Conservation (phyloP, 2,888 invertebrate species). For the Lutraria lutraria region DNA sequence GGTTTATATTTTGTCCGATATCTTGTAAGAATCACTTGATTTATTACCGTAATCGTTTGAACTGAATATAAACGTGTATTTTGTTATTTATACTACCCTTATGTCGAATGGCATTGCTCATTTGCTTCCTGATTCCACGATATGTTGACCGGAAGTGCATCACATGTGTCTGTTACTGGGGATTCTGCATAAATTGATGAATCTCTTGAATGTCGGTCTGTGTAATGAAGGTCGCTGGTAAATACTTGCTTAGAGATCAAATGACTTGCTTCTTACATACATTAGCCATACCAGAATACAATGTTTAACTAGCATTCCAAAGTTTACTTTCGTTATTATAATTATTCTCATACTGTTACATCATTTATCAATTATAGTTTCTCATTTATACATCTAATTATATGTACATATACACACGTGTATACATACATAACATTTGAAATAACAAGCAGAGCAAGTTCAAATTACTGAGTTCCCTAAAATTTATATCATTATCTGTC, state of each 20-base stretch:
- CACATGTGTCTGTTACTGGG: neutral
- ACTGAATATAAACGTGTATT: neutral
- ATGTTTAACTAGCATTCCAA: no score
- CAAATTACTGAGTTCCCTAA: no score
- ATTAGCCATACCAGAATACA: no score
- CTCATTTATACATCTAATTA: no score
- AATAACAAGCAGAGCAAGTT: no score
- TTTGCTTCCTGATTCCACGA: neutral
- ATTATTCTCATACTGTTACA: no score
- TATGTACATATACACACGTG: no score
- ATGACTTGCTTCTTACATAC: no score
- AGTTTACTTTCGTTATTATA: no score
- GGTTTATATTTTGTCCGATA: slow-evolving; percentile 29
- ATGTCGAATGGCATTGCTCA: neutral
- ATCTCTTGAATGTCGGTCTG: neutral
- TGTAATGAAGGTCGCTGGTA: neutral
- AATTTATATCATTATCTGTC: no score
- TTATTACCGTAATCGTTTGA: neutral
- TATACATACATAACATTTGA: no score
- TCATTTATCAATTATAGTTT: no score
- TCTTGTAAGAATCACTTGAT: neutral
- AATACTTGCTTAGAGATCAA: neutral
- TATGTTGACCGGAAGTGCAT: slow-evolving; percentile 20
- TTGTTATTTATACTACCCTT: neutral
- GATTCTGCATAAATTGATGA: slow-evolving; percentile 5